phyloP scores from a whole-genome alignment of 1,140 invertebrate genomes.

The Charaxes varanes region DNA sequence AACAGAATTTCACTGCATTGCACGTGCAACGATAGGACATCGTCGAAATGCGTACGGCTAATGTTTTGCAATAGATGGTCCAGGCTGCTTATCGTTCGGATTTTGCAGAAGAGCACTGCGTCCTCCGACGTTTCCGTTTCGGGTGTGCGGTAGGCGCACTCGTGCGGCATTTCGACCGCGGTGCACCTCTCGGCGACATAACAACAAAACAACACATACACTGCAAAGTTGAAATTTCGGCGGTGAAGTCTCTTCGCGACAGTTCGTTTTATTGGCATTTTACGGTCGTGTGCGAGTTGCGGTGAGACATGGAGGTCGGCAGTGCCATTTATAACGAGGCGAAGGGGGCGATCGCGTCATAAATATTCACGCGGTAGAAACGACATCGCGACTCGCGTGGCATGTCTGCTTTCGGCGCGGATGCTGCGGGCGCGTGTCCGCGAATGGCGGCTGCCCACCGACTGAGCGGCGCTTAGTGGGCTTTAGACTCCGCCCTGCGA shows the following conservation, averaged over 20 bases:
- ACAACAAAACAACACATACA: constrained; percentile 66
- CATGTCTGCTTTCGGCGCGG: constrained; percentile 33
- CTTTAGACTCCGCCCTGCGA: constrained; percentile 50
- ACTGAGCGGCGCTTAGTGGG: constrained; percentile 48
- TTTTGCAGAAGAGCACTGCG: constrained; percentile 65
- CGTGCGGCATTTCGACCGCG: constrained; percentile 62
- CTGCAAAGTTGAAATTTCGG: constrained; percentile 59
- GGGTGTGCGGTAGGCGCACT: constrained; percentile 62
- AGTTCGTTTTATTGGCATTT: constrained; percentile 68
- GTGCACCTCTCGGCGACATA: constrained; percentile 48
- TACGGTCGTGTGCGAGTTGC: constrained; percentile 43
- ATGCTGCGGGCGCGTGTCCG: constrained; percentile 27
- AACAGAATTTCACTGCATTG: constrained; percentile 88
- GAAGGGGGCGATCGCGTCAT: constrained; percentile 57
- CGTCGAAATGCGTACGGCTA: constrained; percentile 55
- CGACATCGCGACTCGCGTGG: constrained; percentile 64
- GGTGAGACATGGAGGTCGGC: constrained; percentile 46
- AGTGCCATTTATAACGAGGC: constrained; percentile 63
- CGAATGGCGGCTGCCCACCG: constrained; percentile 60
- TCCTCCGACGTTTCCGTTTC: constrained; percentile 59
- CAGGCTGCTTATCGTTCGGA: constrained; percentile 65
- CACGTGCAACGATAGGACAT: constrained; percentile 79
- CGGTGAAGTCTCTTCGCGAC: constrained; percentile 55
- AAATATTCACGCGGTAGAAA: constrained; percentile 58
- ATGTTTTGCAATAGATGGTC: constrained; percentile 66